Percentiles rank a stretch among this genome's conserved stretches.
These are phyloP conservation scores for Lamellibrachia satsuma DNA, from an alignment of 2,888 invertebrate genomes.

Conservation along the genomic window DNA sequence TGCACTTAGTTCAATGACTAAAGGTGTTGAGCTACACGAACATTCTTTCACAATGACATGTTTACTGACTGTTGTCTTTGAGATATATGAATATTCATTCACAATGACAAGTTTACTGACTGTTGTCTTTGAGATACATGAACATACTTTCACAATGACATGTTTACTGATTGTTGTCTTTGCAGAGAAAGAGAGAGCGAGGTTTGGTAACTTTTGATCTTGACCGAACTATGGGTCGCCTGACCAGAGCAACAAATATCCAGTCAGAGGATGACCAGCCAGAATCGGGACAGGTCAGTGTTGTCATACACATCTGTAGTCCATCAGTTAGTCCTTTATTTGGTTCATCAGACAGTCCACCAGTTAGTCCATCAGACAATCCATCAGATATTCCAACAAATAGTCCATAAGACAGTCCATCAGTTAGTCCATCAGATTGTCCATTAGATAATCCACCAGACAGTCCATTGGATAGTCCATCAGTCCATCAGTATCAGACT, in stretches of 20 bases:
- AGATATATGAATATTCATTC: too few relatives aligned
- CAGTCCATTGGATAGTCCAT: too few relatives aligned
- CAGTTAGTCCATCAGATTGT: too few relatives aligned
- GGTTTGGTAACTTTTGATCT: constrained; percentile 71
- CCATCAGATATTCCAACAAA: too few relatives aligned
- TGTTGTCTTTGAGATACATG: not conserved
- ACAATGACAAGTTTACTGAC: not conserved
- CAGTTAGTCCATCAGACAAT: too few relatives aligned
- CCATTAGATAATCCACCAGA: too few relatives aligned
- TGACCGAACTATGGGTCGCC: constrained; percentile 63
- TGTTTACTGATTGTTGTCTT: not conserved
- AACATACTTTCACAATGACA: not conserved
- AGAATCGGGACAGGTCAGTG: not conserved
- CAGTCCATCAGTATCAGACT: too few relatives aligned
- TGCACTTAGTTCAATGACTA: too few relatives aligned
- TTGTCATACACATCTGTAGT: not conserved
- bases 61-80: not conserved
- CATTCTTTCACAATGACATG: not conserved
- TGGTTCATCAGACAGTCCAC: too few relatives aligned
- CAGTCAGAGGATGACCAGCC: not conserved
- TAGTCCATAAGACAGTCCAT: too few relatives aligned
- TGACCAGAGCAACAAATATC: not conserved
- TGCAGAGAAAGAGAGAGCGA: constrained; percentile 68
- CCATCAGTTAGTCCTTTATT: too few relatives aligned
- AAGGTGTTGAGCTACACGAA: too few relatives aligned